Percentiles rank a stretch among this genome's conserved stretches.
Conservation (phyloP, 2,888 invertebrate genomes). For the Sphaerophoria taeniata region DNA sequence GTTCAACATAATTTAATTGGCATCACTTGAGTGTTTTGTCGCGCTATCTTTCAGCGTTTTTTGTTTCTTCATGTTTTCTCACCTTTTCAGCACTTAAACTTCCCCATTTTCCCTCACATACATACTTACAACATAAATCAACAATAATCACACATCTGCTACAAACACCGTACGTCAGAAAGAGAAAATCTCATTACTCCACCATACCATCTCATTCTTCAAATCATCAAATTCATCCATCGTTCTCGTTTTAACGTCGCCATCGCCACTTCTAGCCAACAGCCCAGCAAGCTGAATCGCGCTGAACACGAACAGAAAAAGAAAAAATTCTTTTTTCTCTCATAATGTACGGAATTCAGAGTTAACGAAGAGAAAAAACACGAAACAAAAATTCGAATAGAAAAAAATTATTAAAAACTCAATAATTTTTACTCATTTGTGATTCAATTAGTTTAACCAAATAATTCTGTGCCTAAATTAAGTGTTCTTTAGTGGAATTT, state of each 20-base stretch:
- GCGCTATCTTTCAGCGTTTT: conserved; percentile 36
- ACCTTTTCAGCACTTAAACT: conserved; percentile 24
- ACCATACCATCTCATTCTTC: background rate
- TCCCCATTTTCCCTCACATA: conserved; percentile 19
- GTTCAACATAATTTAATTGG: conserved; percentile 3
- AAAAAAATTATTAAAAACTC: conserved; percentile 75
- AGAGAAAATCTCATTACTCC: conserved; percentile 26
- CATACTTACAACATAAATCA: conserved; percentile 24
- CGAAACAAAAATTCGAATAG: conserved; percentile 76
- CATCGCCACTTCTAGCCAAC: conserved; percentile 52
- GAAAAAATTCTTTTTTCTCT: conserved; percentile 66
- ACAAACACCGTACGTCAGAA: conserved; percentile 28
- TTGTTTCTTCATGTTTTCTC: conserved; percentile 29
- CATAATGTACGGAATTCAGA: conserved; percentile 71
- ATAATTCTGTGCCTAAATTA: conserved; percentile 75
- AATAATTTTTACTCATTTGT: conserved; percentile 73
- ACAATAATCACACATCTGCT: conserved; percentile 9
- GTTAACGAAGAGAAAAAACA: conserved; percentile 73
- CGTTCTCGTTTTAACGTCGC: conserved; percentile 58
- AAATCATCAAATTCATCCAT: conserved; percentile 36
- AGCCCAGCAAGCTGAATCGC: conserved; percentile 60
- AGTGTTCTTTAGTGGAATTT: conserved; percentile 74
- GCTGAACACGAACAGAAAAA: conserved; percentile 49
- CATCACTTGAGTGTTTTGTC: conserved; percentile 14
- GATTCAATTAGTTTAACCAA: conserved; percentile 74